Conservation (phyloP, 2,113 vertebrate genomes). For the Saccopteryx bilineata region DNA sequence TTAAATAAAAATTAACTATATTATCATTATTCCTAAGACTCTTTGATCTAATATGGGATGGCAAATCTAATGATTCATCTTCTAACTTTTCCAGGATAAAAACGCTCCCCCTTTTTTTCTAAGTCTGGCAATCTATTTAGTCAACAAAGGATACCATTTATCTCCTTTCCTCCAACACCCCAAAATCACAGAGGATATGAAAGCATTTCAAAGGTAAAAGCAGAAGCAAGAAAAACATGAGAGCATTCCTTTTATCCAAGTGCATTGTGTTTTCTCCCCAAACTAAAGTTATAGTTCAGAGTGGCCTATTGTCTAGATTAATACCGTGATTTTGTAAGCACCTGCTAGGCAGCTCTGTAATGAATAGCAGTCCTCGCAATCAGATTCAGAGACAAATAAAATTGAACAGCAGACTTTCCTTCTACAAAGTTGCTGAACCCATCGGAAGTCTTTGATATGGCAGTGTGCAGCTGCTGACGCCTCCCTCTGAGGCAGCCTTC, state of each 20-base stretch:
- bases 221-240: constrained; percentile 4
- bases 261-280: background rate
- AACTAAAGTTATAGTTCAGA: constrained; percentile 49
- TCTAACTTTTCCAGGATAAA: background rate
- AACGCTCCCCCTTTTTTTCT: background rate
- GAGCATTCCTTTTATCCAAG: constrained; percentile 24
- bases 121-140: background rate
- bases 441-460: constrained; percentile 73
- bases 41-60: background rate
- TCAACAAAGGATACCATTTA: background rate
- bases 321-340: constrained; percentile 10
- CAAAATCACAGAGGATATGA: background rate
- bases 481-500: background rate
- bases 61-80: background rate
- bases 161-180: background rate
- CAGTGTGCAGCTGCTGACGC: background rate
- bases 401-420: background rate
- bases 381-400: constrained; percentile 65
- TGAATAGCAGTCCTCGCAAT: background rate
- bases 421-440: constrained; percentile 48
- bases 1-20: background rate
- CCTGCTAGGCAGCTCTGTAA: constrained; percentile 1
- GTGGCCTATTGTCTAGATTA: constrained; percentile 46
- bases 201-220: constrained; percentile 36
- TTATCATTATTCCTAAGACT: background rate